A percentile compares a stretch with the other conserved stretches of the same genome.
phyloP scores from a whole-genome alignment of 1,140 invertebrate genomes.

The Formica selysi region DNA sequence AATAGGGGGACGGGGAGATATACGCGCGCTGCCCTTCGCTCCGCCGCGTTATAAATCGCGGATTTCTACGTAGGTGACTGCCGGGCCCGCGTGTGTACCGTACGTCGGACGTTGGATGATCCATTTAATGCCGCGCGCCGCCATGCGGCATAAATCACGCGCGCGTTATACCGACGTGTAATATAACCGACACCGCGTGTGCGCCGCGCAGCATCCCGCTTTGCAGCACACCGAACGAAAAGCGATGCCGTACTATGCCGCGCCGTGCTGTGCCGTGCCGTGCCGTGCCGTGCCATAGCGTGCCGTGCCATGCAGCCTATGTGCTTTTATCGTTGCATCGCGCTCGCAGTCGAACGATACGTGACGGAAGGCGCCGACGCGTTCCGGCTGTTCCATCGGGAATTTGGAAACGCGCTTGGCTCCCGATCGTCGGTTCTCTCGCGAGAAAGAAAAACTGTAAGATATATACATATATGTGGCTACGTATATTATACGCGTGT shows the following conservation, averaged over 20 bases:
- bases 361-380: slow-evolving; percentile 9
- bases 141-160: slow-evolving; percentile 77
- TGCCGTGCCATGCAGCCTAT: background rate
- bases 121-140: slow-evolving; percentile 76
- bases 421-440: background rate
- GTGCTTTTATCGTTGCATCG: slow-evolving; percentile 31
- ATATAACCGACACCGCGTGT: slow-evolving; percentile 76
- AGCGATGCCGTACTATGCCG: slow-evolving; percentile 15
- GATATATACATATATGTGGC: background rate
- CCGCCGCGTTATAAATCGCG: slow-evolving; percentile 76
- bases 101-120: slow-evolving; percentile 76
- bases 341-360: slow-evolving; percentile 36
- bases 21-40: slow-evolving; percentile 71
- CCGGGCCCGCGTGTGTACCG: slow-evolving; percentile 69
- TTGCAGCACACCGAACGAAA: slow-evolving; percentile 43
- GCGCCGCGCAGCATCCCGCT: slow-evolving; percentile 48
- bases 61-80: slow-evolving; percentile 77
- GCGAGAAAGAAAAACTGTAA: background rate
- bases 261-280: background rate
- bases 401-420: slow-evolving; percentile 29
- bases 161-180: slow-evolving; percentile 77
- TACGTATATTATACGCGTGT: background rate
- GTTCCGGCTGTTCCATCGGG: background rate
- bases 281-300: background rate
- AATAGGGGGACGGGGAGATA: slow-evolving; percentile 43